phyloP scores from a whole-genome alignment of 2,797 vertebrate genomes.

The Falco columbarius region DNA sequence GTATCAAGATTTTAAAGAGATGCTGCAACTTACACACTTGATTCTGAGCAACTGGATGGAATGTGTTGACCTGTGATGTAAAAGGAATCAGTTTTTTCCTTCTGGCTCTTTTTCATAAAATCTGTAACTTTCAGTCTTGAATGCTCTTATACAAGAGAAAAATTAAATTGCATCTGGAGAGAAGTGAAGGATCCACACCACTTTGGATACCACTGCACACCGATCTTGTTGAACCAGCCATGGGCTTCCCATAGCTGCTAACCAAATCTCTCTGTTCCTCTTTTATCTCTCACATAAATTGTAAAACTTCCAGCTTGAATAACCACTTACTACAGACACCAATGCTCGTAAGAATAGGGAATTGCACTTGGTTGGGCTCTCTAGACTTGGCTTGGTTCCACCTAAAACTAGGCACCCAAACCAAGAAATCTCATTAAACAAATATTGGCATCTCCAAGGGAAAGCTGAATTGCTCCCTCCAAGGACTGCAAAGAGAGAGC shows the following conservation, averaged over 20 bases:
- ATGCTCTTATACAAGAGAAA: not conserved
- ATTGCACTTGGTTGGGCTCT: not conserved
- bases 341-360: not conserved
- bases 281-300: not conserved
- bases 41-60: not conserved
- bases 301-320: not conserved
- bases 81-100: not conserved
- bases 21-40: not conserved
- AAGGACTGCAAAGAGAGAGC: not conserved
- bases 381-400: not conserved
- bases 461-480: not conserved
- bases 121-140: not conserved
- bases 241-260: not conserved
- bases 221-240: not conserved
- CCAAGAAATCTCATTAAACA: not conserved
- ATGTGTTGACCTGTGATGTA: not conserved
- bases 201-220: not conserved
- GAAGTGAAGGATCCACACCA: not conserved
- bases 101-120: not conserved
- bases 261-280: not conserved
- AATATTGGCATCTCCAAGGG: not conserved
- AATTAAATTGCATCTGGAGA: not conserved
- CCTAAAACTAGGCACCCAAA: not conserved
- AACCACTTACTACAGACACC: not conserved
- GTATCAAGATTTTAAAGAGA: not conserved